Conservation (phyloP, 2,113 vertebrate species). For the Pipra filicauda region DNA sequence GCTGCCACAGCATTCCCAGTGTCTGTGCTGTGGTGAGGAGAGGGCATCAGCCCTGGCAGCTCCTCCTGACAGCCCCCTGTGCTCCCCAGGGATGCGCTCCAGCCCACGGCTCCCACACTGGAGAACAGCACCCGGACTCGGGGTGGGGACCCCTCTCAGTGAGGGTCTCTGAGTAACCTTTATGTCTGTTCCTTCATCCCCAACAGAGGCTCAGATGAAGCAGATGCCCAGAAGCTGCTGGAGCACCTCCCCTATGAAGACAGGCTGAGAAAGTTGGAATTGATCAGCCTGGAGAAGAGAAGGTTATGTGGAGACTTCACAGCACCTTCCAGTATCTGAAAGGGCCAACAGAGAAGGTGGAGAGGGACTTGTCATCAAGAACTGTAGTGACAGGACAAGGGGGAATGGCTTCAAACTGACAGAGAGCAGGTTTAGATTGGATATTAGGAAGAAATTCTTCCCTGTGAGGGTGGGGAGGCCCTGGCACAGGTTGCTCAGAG, state of each 20-base stretch:
- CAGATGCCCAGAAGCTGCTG: neutral
- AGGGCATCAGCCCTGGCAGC: neutral
- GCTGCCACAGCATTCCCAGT: neutral
- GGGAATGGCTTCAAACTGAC: neutral
- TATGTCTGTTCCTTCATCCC: neutral
- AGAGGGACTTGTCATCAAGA: neutral
- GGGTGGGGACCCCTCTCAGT: neutral
- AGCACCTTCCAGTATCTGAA: neutral
- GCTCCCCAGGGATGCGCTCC: neutral
- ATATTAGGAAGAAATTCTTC: fast-evolving
- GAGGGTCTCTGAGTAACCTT: neutral
- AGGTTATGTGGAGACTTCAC: neutral
- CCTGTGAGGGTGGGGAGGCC: neutral
- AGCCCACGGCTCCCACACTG: no score
- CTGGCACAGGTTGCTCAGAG: neutral
- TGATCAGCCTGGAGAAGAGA: neutral
- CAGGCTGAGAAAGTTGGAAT: neutral
- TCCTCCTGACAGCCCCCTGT: fast-evolving
- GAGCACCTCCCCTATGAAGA: neutral
- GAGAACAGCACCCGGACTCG: fast-evolving
- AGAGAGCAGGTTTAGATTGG: fast-evolving
- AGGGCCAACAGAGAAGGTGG: neutral
- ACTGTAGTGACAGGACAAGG: neutral
- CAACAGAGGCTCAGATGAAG: neutral
- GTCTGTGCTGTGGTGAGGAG: neutral